Conservation (phyloP, 2,888 invertebrate species). For the Acanthosepion esculentum region DNA sequence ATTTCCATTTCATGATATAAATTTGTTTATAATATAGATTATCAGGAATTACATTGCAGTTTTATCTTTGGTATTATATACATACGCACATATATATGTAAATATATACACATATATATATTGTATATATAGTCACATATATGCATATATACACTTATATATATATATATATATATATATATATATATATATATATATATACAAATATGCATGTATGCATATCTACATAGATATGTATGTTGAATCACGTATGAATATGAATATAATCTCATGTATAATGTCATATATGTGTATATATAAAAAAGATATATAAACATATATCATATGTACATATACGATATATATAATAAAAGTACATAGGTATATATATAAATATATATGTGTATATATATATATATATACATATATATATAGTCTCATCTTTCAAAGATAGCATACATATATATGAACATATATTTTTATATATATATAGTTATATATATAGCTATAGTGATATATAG, state of each 20-base stretch:
- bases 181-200: not conserved
- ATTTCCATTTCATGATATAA: not conserved
- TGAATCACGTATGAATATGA: not conserved
- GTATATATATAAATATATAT: not conserved
- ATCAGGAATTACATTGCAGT: not conserved
- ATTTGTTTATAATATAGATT: not conserved
- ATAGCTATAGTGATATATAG: not conserved
- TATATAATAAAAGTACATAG: not conserved
- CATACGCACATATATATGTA: not conserved
- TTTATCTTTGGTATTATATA: not conserved
- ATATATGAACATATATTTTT: not conserved
- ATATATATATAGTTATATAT: not conserved
- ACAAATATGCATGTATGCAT: too few relatives aligned
- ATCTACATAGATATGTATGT: not conserved
- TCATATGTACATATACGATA: not conserved
- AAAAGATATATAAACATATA: not conserved
- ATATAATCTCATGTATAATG: slow-evolving; percentile 33
- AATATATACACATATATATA: slow-evolving; percentile 1
- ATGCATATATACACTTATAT: not conserved
- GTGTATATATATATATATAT: not conserved
- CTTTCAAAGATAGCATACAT: too few relatives aligned
- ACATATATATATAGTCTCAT: too few relatives aligned
- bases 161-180: not conserved
- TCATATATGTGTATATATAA: not conserved
- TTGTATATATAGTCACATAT: not conserved